Evolutionary conservation across 2,113 vertebrate species (phyloP).

Genomic region (Emydocephalus ijimae): DNA sequence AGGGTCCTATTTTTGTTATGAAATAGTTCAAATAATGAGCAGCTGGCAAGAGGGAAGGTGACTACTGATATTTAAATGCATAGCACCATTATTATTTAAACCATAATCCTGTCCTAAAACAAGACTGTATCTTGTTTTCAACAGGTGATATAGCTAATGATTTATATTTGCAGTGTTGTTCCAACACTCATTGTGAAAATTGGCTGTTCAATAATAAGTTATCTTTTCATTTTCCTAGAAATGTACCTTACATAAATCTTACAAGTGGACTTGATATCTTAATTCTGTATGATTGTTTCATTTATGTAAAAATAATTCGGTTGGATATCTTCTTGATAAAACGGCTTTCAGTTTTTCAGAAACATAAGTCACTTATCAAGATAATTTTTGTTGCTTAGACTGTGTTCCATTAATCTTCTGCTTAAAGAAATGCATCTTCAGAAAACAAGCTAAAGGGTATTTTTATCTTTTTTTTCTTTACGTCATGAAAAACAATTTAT

Average conservation of each 20-base stretch:
- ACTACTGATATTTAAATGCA: not conserved
- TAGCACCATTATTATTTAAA: not conserved
- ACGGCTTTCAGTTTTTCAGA: conserved; percentile 3
- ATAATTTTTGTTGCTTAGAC: conserved; percentile 7
- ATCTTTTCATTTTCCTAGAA: conserved; percentile 25
- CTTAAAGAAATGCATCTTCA: conserved; percentile 7
- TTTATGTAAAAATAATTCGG: not conserved
- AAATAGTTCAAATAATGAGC: not conserved
- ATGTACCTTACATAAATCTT: conserved; percentile 22
- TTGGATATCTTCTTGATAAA: not conserved
- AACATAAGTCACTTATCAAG: conserved; percentile 27
- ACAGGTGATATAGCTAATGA: not conserved
- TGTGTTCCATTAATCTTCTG: conserved; percentile 16
- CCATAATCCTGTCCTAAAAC: not conserved
- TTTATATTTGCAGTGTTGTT: not conserved
- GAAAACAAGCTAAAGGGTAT: not conserved
- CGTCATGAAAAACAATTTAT: not conserved
- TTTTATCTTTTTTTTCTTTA: not conserved
- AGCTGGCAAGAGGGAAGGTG: not conserved
- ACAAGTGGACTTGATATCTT: not conserved
- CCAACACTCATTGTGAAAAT: not conserved
- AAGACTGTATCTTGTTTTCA: not conserved
- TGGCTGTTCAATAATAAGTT: conserved; percentile 5
- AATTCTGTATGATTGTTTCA: not conserved
- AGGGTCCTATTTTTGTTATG: not conserved